phyloP scores from a whole-genome alignment of 2,888 invertebrate genomes.

The Drosophila seclusa region DNA sequence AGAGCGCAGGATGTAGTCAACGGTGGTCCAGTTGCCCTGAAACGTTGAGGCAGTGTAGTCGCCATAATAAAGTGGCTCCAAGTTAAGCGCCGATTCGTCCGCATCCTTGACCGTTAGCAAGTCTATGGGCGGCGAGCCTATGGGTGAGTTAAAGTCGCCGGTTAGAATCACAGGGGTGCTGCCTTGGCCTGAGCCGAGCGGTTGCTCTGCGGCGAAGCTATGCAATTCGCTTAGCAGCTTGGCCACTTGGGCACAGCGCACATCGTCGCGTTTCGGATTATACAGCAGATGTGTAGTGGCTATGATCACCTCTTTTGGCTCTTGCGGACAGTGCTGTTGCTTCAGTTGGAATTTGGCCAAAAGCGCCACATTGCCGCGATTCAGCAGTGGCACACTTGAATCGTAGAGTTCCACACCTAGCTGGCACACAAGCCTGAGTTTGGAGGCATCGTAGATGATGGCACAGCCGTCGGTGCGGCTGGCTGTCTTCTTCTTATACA shows the following conservation, averaged over 20 bases:
- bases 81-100: slow-evolving; percentile 21
- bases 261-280: slow-evolving; percentile 95
- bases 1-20: slow-evolving; percentile 95
- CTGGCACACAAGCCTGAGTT: slow-evolving; percentile 89
- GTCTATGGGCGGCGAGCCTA: slow-evolving; percentile 82
- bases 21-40: slow-evolving; percentile 91
- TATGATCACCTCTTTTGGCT: slow-evolving; percentile 88
- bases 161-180: slow-evolving; percentile 92
- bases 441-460: slow-evolving; percentile 90
- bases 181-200: slow-evolving; percentile 49
- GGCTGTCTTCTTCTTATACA: slow-evolving; percentile 94
- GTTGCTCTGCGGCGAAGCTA: slow-evolving; percentile 87
- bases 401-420: slow-evolving; percentile 89
- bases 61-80: slow-evolving; percentile 59
- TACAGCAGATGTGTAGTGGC: slow-evolving; percentile 98
- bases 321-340: slow-evolving; percentile 74
- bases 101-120: slow-evolving; percentile 10
- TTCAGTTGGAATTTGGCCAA: slow-evolving; percentile 89
- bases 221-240: slow-evolving; percentile 94
- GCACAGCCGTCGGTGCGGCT: slow-evolving; percentile 95
- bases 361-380: slow-evolving; percentile 95
- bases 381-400: slow-evolving; percentile 86
- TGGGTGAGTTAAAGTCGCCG: slow-evolving; percentile 91
- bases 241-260: slow-evolving; percentile 94
- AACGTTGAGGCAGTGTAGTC: slow-evolving; percentile 87